Base-by-base conservation (phyloP, 2,113 vertebrate species). In the Halcyon senegalensis region DNA sequence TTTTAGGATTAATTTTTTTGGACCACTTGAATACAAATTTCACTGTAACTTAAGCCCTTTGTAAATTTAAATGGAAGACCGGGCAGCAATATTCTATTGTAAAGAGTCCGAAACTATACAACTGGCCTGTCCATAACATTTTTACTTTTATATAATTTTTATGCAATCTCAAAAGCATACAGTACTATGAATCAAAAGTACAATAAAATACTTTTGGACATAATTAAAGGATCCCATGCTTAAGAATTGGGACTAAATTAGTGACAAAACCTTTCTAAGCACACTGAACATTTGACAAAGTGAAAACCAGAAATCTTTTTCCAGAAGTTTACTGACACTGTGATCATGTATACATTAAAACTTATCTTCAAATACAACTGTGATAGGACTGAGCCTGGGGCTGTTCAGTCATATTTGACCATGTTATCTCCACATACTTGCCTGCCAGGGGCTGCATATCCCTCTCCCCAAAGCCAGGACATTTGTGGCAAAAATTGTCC, bases 1-100 rank as follows among this genome's bases (percentile, higher is more conserved):
- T 92, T 96, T 94, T 93, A 92, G 24, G 58, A 90, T 87, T 90
- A 84, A 48, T 87, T 69, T 35, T 82, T 85, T 75, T 53, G 16
- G 53, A 89, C 33, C 24, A 70, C 46, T 76, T 89, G 51, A 94
- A 84, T 87, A 74, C 24, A 66, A 92, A 90, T 44, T 93, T 69
- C 43, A 48, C 25, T 69, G 58, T 70, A 88, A 62, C 35, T 89
- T 89, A 91, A 81, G 30, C 7, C 20, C 55, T 43, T 58, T 76
- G 10, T 30, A 64, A 66, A 27, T 51, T 92, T 89, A 92, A 92
- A 81, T 66, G 16, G 37, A 75, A 90, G 51, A 68, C 23, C 19
- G 58, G 62, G 35, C 39, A 84, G 25, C 10, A 87, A 81, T 73
- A 58, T 46, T 70, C 20, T 75, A 5, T 31, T 2, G 1, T 68